Base-by-base conservation (phyloP, 2,797 vertebrate genomes). In the Pipistrellus pipistrellus region DNA sequence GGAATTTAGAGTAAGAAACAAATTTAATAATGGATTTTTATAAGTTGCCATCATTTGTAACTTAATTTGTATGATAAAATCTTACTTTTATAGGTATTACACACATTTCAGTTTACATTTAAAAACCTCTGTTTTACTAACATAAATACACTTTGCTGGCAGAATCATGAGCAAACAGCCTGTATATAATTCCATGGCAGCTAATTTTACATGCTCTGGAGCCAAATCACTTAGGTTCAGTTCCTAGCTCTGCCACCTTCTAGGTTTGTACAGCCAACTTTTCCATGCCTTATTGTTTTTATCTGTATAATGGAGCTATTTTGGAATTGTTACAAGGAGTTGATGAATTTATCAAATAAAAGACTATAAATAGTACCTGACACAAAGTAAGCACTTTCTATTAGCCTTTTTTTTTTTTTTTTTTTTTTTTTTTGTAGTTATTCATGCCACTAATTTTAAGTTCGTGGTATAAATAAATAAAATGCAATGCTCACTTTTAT, bases 271-370 rank as follows among this genome's bases (percentile, higher is more conserved):
- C 23, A 86, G 71, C 23, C 30, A 68, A 59, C n/a, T 25, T 92
- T 75, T 81, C 21, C 75, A 15, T 94, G 38, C 27, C 59, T 91
- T 51, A 17, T 23, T 81, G 71, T 91, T 94, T 68, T 85, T 9
- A 78, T 76, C 62, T 84, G 4, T 69, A 78, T 82, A 85, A 78
- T 55, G 76, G 87, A 82, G 15, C 44, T 92, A 14, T 27, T 72
- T 90, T 78, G 23, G 62, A 90, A 76, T 69, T 69, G 25, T 76
- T 92, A 44, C 20, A 57, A 87, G 55, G 21, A 89, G n/a, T 85
- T 30, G 44, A 72, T 93, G 21, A 53, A 27, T 85, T 96, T 64
- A 66, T 91, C 25, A 88, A 93, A 85, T 85, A 46, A 84, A 86
- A n/a, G 23, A 73, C n/a, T 91, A 69, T 12, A 89, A 57, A 81